phyloP scores from a whole-genome alignment of 2,113 vertebrate species.

The Australoheros scitulus region DNA sequence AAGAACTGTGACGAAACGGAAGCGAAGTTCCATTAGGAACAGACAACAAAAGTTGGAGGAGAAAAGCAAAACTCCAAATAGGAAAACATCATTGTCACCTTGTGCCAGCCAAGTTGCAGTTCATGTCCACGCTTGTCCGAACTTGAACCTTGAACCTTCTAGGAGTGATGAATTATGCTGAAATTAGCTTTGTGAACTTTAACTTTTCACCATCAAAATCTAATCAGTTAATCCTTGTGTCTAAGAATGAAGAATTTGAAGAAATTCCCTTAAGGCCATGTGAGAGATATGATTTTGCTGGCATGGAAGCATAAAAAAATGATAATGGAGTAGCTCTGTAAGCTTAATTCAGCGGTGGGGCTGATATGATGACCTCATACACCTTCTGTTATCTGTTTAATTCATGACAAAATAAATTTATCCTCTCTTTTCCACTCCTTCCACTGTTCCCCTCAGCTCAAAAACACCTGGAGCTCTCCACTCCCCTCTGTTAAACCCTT shows the following conservation, averaged over 20 bases:
- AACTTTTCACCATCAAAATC: not conserved
- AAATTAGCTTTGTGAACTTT: not conserved
- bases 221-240: not conserved
- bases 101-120: not conserved
- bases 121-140: not conserved
- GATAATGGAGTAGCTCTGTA: not conserved
- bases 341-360: not conserved
- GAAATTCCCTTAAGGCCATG: not conserved
- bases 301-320: not conserved
- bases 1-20: not conserved
- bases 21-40: not conserved
- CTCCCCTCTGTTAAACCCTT: slow-evolving; percentile 34
- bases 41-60: not conserved
- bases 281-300: not conserved
- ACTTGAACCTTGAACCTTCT: not conserved
- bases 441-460: slow-evolving; percentile 9
- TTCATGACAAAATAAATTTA: not conserved
- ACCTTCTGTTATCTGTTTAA: slow-evolving; percentile 4
- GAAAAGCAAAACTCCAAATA: not conserved
- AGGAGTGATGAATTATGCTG: not conserved
- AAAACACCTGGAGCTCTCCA: slow-evolving; percentile 36
- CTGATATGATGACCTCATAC: not conserved
- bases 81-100: not conserved
- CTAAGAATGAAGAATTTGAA: not conserved
- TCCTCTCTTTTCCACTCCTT: slow-evolving; percentile 3